Base-by-base conservation (phyloP, 2,113 vertebrate genomes). In the Pagrus major region DNA sequence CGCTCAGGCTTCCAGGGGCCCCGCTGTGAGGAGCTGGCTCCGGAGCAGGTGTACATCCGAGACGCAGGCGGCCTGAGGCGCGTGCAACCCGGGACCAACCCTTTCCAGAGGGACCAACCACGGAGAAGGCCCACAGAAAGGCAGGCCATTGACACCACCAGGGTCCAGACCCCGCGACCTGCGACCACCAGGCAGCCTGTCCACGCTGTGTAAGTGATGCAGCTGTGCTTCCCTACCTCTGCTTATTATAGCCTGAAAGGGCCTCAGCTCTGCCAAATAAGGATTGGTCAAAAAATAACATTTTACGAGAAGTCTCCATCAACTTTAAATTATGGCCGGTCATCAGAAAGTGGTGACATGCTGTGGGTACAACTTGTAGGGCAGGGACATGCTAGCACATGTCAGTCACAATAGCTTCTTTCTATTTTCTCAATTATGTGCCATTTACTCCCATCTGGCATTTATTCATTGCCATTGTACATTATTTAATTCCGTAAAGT, bases 11-110 rank as follows among this genome's bases (percentile, higher is more conserved):
- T 94, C 91, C 94, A 94, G 88, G 95, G 95, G 9, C 42, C 87
- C 35, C 93, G 92, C 75, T 96, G 95, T 78, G 94, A 96, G 82
- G 94, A 95, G 78, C 84, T 91, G 80, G 84, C 93, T n/a, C 95
- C 94, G 0, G 95, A 96, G 81, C 94, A 96, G 92, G 94, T 95
- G 88, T 96, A 95, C 88, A 91, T 94, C 87, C 94, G 84, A 0
- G 89, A 94, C 3, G 80, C 94, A 46, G 89, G 92, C 7, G 31
- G 85, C 74, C 85, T 94, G 66, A 92, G 89, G 56, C 92, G 93
- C 0, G 35, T 94, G 27, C 83, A 89, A 33, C 91, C 93, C 4
- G 92, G 92, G 76, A 86, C 41, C 84, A 91, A 89, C 83, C 83
- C 84, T 16, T 91, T 90, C 80, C 91, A 91, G 78, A 91, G 31